Base-by-base conservation (phyloP, 2,797 vertebrate species). In the Urophycis tenuis region DNA sequence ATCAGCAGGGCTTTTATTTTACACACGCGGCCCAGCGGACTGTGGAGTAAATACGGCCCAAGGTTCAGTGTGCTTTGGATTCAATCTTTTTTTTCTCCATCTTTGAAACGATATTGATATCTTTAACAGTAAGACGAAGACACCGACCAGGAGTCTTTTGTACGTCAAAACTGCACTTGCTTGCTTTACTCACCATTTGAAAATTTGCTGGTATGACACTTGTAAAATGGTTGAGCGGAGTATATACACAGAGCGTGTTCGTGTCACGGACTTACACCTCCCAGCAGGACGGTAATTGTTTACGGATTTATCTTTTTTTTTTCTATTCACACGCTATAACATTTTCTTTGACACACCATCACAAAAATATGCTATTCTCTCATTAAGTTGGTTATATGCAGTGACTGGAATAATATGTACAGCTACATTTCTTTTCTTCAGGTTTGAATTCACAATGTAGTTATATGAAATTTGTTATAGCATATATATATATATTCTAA, bases 321-420 rank as follows among this genome's bases (percentile, higher is more conserved):
- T 8, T 79, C 89, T 92, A 92, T 92, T 92, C 92, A 91, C 93
- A 93, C 88, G 86, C 93, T 93, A 94, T 92, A 93, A 94, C 95
- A 95, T 89, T 87, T 95, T 94, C 84, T 91, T 93, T 92, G 92
- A 95, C 93, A 93, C 94, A 95, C 88, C 95, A 91, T 95, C 95
- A 96, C 95, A 99, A 98, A 99, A 97, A 98, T 98, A 98, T 92
- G 93, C 93, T 94, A 93, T 91, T 90, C 91, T 94, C 92, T 95
- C 94, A 94, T 94, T 95, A 92, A 95, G 95, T 95, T 93, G 94
- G 91, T 97, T 96, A 94, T 96, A 96, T 94, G 95, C 93, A 96
- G 93, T 96, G 95, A 96, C 95, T 95, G 94, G 95, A 96, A 96
- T 95, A 90, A 94, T 97, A 98, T 99, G 95, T 97, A 98, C 96